These are phyloP conservation scores for Ondatra zibethicus DNA, from an alignment of 2,113 vertebrate genomes.

Conservation along the genomic window DNA sequence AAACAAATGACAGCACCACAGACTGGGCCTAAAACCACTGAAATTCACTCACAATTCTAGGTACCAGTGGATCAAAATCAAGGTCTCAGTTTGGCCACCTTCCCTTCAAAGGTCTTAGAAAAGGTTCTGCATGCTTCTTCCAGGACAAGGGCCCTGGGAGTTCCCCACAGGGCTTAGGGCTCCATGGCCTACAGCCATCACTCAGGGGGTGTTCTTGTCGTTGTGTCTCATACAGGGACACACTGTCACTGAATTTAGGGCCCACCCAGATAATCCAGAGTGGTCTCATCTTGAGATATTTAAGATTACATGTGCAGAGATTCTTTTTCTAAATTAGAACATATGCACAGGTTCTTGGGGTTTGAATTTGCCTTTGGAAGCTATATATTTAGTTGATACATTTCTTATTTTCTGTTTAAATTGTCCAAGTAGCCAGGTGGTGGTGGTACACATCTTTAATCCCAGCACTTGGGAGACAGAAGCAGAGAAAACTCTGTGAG, in stretches of 20 bases:
- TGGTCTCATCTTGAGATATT: background rate
- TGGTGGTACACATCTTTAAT: too few relatives aligned
- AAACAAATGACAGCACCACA: too few relatives aligned
- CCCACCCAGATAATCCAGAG: background rate
- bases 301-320: background rate
- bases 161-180: background rate
- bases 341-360: background rate
- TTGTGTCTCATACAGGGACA: background rate
- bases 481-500: too few relatives aligned
- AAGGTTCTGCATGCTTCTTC: background rate
- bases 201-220: background rate
- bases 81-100: accelerated
- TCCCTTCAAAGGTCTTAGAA: background rate
- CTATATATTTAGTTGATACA: background rate
- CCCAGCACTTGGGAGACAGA: too few relatives aligned
- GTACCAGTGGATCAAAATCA: background rate
- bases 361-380: background rate
- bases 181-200: background rate
- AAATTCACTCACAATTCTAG: background rate
- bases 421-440: background rate
- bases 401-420: background rate
- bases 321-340: background rate
- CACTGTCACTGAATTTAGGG: background rate
- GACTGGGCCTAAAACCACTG: background rate
- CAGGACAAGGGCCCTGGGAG: background rate